phyloP scores from a whole-genome alignment of 2,888 invertebrate genomes.

The Limnephilus lunatus region DNA sequence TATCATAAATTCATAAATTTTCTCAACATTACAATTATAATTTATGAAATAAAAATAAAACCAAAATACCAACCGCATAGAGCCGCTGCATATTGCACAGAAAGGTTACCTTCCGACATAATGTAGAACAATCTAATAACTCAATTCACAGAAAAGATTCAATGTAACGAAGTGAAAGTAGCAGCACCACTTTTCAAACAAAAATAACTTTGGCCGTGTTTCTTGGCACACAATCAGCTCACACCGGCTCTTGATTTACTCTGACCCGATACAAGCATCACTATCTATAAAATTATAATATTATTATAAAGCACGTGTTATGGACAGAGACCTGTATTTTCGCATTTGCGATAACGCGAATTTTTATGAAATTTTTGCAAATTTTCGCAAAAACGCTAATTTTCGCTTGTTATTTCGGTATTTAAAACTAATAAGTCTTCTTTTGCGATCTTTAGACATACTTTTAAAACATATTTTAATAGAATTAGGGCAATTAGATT shows the following conservation, averaged over 20 bases:
- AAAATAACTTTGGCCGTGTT: neutral
- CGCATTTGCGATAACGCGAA: too few species aligned
- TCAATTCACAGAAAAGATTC: neutral
- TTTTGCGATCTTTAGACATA: too few species aligned
- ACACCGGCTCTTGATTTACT: neutral
- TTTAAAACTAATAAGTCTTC: too few species aligned
- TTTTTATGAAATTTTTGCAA: too few species aligned
- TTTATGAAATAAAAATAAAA: neutral
- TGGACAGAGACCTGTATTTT: neutral
- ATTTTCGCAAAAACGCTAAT: too few species aligned
- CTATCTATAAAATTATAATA: neutral
- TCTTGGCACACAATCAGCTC: conserved; percentile 3
- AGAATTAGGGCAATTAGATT: too few species aligned
- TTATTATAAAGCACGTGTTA: neutral
- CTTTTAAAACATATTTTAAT: too few species aligned
- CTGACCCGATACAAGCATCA: neutral
- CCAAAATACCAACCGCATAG: conserved; percentile 4
- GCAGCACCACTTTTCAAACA: neutral
- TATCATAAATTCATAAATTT: neutral
- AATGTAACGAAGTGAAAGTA: neutral
- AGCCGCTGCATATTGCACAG: conserved; percentile 7
- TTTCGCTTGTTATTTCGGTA: too few species aligned
- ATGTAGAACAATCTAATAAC: neutral
- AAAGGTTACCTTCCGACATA: conserved; percentile 7
- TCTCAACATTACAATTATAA: too few species aligned